Evolutionary conservation across 2,888 invertebrate species (phyloP).

Genomic region (Sialis fuliginosa): DNA sequence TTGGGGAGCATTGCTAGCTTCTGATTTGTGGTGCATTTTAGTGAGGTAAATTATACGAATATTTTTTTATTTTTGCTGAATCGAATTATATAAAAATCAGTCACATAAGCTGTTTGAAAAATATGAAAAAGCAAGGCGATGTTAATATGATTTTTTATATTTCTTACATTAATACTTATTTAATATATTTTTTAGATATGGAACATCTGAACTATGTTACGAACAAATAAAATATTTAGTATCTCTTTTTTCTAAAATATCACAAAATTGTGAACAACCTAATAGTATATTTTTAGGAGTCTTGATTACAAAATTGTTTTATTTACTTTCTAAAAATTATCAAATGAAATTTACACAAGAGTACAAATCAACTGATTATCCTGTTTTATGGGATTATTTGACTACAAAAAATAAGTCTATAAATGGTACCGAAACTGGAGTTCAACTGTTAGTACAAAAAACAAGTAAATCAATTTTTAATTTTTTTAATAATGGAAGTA

Average conservation of each 20-base stretch:
- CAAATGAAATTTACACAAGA: not conserved
- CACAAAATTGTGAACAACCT: not conserved
- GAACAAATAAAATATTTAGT: not conserved
- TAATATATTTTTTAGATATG: slow-evolving; percentile 1
- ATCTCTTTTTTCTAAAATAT: not conserved
- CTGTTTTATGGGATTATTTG: not conserved
- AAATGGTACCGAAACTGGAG: no score
- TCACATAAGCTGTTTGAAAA: no score
- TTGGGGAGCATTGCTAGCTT: slow-evolving; percentile 16
- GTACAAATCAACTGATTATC: not conserved
- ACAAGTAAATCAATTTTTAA: no score
- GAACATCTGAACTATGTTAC: slow-evolving; percentile 2
- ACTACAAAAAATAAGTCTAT: no score
- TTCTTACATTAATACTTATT: no score
- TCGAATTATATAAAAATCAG: no score
- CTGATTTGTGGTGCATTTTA: slow-evolving; percentile 17
- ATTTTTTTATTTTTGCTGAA: no score
- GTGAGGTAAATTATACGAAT: slow-evolving; percentile 13
- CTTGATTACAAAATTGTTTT: slow-evolving; percentile 1
- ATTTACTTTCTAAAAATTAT: not conserved
- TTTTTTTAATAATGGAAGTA: no score
- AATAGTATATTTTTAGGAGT: not conserved
- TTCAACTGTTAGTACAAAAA: no score
- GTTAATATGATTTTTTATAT: no score
- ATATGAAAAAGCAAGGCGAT: no score